phyloP scores from a whole-genome alignment of 2,888 invertebrate species.

The Dynastes tityus region DNA sequence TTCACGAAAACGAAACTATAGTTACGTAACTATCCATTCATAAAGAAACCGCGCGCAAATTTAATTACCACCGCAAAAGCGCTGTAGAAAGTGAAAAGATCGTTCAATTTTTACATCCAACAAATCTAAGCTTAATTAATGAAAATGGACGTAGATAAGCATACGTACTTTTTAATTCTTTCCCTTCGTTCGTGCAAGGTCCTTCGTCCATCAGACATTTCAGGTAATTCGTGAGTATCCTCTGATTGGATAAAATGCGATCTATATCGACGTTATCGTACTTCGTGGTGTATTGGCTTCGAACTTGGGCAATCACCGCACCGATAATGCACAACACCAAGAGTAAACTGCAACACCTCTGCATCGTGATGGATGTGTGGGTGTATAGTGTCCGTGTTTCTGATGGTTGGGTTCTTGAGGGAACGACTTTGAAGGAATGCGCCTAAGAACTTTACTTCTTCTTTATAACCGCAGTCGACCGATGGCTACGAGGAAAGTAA shows the following conservation, averaged over 20 bases:
- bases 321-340: slow-evolving; percentile 48
- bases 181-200: slow-evolving; percentile 75
- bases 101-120: no score
- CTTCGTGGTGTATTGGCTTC: slow-evolving; percentile 69
- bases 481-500: slow-evolving; percentile 64
- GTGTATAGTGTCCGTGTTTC: neutral
- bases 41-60: no score
- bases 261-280: slow-evolving; percentile 76
- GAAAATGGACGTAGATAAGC: no score
- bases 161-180: slow-evolving; percentile 76
- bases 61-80: no score
- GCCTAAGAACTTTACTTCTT: slow-evolving; percentile 56
- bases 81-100: no score
- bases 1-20: no score
- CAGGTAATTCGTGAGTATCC: slow-evolving; percentile 76
- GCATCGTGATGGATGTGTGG: neutral
- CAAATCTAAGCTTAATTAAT: no score
- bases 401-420: slow-evolving; percentile 5
- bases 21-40: no score
- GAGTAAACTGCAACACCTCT: slow-evolving; percentile 39
- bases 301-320: slow-evolving; percentile 58
- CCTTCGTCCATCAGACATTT: slow-evolving; percentile 77
- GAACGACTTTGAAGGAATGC: slow-evolving; percentile 48
- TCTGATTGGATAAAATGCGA: slow-evolving; percentile 73
- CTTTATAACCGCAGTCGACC: slow-evolving; percentile 53